Conservation (phyloP, 2,888 invertebrate species). For the Nomada hirtipes region DNA sequence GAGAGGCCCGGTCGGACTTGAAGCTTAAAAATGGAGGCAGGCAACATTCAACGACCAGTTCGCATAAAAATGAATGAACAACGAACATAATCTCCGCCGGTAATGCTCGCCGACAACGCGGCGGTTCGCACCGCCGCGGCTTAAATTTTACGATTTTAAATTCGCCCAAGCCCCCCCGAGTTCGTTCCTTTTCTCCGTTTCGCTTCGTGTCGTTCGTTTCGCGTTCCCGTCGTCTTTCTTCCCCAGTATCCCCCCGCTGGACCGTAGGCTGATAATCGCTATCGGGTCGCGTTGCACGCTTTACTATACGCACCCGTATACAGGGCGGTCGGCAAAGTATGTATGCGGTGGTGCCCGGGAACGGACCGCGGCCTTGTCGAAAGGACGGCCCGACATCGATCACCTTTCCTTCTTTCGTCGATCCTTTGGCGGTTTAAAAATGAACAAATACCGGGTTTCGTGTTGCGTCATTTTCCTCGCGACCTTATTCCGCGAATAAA, state of each 20-base stretch:
- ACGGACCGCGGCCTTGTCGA: constrained; percentile 38
- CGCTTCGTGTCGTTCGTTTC: constrained; percentile 22
- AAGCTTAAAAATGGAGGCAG: no score
- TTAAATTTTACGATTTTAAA: constrained; percentile 57
- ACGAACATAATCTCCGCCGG: constrained; percentile 30
- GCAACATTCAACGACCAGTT: background rate
- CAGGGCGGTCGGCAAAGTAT: constrained; percentile 45
- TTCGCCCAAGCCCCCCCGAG: constrained; percentile 36
- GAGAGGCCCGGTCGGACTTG: background rate
- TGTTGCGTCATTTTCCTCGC: constrained; percentile 53
- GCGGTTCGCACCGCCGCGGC: constrained; percentile 12
- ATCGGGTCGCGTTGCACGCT: constrained; percentile 66
- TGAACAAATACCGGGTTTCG: constrained; percentile 14
- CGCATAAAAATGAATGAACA: constrained; percentile 51
- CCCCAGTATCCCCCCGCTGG: background rate
- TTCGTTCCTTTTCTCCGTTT: background rate
- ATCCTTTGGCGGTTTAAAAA: constrained; percentile 11
- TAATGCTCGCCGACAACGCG: constrained; percentile 38
- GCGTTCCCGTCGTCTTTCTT: background rate
- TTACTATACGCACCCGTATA: constrained; percentile 38
- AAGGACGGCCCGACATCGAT: constrained; percentile 27
- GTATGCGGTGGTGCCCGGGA: constrained; percentile 28
- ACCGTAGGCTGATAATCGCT: constrained; percentile 66
- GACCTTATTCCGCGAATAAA: constrained; percentile 60
- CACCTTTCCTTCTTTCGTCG: constrained; percentile 12